Conservation (phyloP, 23 tunicate genomes). For the Styela clava region DNA sequence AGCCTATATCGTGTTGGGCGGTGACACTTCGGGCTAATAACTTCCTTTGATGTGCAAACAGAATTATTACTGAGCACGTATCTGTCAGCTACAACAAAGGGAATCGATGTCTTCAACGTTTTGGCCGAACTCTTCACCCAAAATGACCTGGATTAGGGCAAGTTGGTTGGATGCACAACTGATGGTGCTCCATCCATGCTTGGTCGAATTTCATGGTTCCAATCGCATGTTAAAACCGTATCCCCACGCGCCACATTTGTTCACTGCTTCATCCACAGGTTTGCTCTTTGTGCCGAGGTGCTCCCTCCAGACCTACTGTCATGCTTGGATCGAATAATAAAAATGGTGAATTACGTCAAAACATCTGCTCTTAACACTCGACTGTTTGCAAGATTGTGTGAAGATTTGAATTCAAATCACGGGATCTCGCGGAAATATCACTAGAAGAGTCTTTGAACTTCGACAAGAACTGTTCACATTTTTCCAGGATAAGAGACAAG, state of each 20-base stretch:
- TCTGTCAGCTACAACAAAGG: too few species aligned
- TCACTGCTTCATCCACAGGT: constrained; percentile 56
- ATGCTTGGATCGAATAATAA: constrained; percentile 50
- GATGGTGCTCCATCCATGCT: constrained; percentile 51
- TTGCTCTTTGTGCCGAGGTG: constrained; percentile 44
- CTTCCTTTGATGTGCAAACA: too few species aligned
- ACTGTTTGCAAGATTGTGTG: constrained; percentile 36
- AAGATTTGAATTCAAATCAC: constrained; percentile 41
- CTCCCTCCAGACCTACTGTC: constrained; percentile 22
- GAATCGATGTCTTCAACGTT: too few species aligned
- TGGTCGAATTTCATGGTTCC: constrained; percentile 46
- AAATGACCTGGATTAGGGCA: not conserved
- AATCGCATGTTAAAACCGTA: constrained; percentile 47
- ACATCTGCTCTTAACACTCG: constrained; percentile 51
- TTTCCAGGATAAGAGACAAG: constrained; percentile 41
- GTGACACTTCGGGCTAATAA: too few species aligned
- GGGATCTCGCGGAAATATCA: constrained; percentile 55
- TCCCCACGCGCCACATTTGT: constrained; percentile 42
- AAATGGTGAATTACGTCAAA: constrained; percentile 51
- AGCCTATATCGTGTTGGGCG: too few species aligned
- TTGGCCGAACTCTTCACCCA: too few species aligned
- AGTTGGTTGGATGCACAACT: constrained; percentile 38
- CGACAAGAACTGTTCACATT: constrained; percentile 46
- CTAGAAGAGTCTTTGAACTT: constrained; percentile 68
- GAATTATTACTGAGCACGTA: too few species aligned